Evolutionary conservation across 2,888 invertebrate species (phyloP), one percentile per base, ranked within the genome.

Genomic region (Lasioglossum figueresi): DNA sequence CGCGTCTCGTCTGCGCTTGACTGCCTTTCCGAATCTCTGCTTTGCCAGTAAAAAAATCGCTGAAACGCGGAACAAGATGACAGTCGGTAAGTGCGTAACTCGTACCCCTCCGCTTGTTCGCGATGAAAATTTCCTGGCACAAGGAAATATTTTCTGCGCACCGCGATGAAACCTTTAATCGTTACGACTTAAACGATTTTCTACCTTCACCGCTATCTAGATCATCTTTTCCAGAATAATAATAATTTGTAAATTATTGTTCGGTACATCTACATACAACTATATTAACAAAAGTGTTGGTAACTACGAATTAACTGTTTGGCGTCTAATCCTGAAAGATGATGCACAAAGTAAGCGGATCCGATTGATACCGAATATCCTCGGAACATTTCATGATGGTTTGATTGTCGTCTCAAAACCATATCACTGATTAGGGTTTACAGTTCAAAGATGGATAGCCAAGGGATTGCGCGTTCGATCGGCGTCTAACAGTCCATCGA

Each of bases 1-100:
- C 86, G 48, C 75, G 79, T 77, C 74, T 66, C 81, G 71, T 63
- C 88, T 87, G 87, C 81, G 73, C 87, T 87, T 84, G 87, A 87
- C 88, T 88, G 82, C 88, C 71, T 83, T 83, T 71, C 70, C 34
- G 82, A 72, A 84, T 43, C 66, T n/a, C 40, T 56, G 63, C 59
- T 16, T 27, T 56, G 68, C 48, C 56, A 31, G 77, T 63, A 74
- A 23, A 66, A 37, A 37, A 70, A 75, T 77, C 81, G 79, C 78
- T 63, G 79, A 71, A 70, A 76, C 72, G 66, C 76, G 70, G 73
- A 82, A 66, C 73, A 74, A 84, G 34, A 79, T 73, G 78, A 52
- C 66, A 74, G 71, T 43, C 27, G 52, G 71, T 83, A 82, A 79
- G 85, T 78, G 63, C 80, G 71, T 66, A 84, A 78, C 79, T 86